Conservation (phyloP, 2,888 invertebrate genomes). For the Aspidiotus rigidus region DNA sequence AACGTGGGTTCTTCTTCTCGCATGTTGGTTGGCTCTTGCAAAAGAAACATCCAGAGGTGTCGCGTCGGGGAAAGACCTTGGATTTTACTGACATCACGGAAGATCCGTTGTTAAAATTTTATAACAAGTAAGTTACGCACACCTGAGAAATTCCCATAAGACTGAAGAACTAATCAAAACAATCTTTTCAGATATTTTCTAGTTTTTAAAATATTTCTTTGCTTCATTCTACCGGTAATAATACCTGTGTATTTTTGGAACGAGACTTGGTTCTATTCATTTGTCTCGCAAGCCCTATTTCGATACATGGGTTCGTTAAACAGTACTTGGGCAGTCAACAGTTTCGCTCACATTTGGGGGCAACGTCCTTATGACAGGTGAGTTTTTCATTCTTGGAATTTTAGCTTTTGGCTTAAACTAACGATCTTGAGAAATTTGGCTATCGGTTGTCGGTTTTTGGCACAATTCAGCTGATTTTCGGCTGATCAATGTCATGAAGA, state of each 20-base stretch:
- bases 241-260: conserved; percentile 52
- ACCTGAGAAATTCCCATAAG: too few relatives aligned
- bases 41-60: conserved; percentile 78
- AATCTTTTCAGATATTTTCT: conserved; percentile 45
- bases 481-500: too few relatives aligned
- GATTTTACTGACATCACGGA: conserved; percentile 69
- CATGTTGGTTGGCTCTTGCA: conserved; percentile 90
- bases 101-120: conserved; percentile 70
- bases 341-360: conserved; percentile 73
- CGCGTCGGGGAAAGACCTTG: conserved; percentile 63
- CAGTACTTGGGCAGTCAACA: conserved; percentile 83
- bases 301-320: conserved; percentile 68
- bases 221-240: conserved; percentile 51
- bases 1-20: conserved; percentile 80
- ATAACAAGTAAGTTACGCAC: conserved; percentile 54
- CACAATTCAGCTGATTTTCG: too few relatives aligned
- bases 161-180: too few relatives aligned
- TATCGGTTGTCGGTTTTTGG: too few relatives aligned
- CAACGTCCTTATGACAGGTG: conserved; percentile 64
- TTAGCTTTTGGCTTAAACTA: too few relatives aligned
- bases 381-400: conserved; percentile 38
- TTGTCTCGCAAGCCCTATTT: conserved; percentile 49
- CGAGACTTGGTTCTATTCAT: conserved; percentile 47
- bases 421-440: too few relatives aligned
- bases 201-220: conserved; percentile 47